phyloP scores from a whole-genome alignment of 2,888 invertebrate genomes.

The Ichneumoninae sp. region DNA sequence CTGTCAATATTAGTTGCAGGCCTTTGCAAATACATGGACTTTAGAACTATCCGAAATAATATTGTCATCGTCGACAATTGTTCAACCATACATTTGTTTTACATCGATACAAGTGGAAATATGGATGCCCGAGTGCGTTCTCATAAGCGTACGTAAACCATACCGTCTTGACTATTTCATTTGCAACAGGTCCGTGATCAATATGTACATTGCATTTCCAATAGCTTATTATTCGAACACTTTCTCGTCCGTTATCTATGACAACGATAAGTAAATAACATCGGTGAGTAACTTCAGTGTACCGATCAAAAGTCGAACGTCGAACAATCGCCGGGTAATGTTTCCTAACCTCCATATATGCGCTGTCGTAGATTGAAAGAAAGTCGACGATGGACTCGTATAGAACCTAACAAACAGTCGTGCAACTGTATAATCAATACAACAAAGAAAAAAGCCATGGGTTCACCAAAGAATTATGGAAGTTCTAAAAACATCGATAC shows the following conservation, averaged over 20 bases:
- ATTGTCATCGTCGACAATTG: not conserved
- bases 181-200: not conserved
- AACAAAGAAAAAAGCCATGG: conserved; percentile 10
- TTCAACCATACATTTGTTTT: not conserved
- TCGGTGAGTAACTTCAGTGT: not conserved
- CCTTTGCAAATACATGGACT: too few relatives aligned
- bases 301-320: too few relatives aligned
- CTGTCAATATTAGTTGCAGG: too few relatives aligned
- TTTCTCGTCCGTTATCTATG: not conserved
- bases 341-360: not conserved
- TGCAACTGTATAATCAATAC: not conserved
- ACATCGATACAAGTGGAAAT: not conserved
- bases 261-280: not conserved
- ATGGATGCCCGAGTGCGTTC: not conserved
- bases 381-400: not conserved
- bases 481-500: not conserved
- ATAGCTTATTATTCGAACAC: not conserved
- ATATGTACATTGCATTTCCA: not conserved
- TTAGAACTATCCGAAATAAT: too few relatives aligned
- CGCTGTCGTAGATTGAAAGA: not conserved
- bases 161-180: not conserved
- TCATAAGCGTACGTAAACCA: not conserved
- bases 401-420: not conserved
- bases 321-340: not conserved
- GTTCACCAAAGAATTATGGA: not conserved